Conservation (phyloP, 2,113 vertebrate genomes). For the Erythrolamprus reginae region DNA sequence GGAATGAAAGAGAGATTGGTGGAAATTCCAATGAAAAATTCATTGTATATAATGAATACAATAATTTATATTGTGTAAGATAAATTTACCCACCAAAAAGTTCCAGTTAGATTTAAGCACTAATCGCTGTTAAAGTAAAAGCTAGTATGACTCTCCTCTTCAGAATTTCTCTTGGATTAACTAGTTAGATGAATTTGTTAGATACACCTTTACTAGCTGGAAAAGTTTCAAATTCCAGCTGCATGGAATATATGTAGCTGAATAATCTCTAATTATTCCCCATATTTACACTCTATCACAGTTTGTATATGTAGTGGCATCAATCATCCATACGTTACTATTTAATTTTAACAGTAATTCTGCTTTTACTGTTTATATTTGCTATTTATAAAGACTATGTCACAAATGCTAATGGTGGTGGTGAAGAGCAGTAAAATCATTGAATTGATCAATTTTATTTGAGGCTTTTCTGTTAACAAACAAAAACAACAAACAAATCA, state of each 20-base stretch:
- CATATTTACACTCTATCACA: conserved; percentile 64
- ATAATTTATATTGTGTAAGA: not conserved
- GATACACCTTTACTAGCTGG: conserved; percentile 56
- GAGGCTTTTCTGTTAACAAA: not conserved
- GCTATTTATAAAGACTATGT: conserved; percentile 9
- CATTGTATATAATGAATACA: not conserved
- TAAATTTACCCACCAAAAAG: not conserved
- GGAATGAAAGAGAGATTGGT: not conserved
- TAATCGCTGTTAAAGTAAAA: conserved; percentile 45
- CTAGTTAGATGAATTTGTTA: conserved; percentile 57
- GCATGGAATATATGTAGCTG: conserved; percentile 45
- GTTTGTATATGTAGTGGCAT: conserved; percentile 65
- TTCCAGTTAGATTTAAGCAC: conserved; percentile 18
- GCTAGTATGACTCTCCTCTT: conserved; percentile 40
- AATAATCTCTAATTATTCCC: conserved; percentile 58
- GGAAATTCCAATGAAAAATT: not conserved
- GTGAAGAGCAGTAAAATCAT: not conserved
- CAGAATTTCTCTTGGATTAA: conserved; percentile 62
- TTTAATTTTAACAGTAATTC: conserved; percentile 57
- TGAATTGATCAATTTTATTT: not conserved
- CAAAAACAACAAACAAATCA: not conserved
- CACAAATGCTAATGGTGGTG: not conserved
- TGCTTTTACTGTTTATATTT: conserved; percentile 49
- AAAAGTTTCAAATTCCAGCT: conserved; percentile 55
- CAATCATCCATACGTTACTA: conserved; percentile 58